phyloP scores from a whole-genome alignment of 1,140 invertebrate genomes.

The Megathymus violae region DNA sequence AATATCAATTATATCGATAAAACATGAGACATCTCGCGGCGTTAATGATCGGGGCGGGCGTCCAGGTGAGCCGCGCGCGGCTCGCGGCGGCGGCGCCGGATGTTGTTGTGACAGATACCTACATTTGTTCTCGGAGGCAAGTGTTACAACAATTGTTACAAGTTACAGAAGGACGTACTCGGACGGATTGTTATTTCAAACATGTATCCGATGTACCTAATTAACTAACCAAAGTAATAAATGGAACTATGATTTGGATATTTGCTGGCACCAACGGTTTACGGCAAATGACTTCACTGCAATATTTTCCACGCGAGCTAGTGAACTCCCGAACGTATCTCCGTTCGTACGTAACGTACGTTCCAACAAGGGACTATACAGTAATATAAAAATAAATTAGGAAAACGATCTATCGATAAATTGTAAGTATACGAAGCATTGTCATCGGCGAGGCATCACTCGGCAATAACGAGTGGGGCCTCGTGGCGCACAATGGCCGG shows the following conservation, averaged over 20 bases:
- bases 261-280: no score
- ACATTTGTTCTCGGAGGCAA: constrained; percentile 1
- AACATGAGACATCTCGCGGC: neutral
- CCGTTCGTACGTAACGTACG: no score
- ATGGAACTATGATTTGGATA: no score
- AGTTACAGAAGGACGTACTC: no score
- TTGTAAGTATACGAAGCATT: no score
- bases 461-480: constrained; percentile 57
- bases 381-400: neutral
- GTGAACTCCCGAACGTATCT: no score
- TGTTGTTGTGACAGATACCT: constrained; percentile 9
- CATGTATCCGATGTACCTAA: no score
- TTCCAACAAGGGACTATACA: no score
- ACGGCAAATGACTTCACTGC: neutral
- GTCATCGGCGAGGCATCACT: constrained; percentile 41
- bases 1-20: constrained; percentile 9
- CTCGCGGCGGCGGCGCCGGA: constrained; percentile 19
- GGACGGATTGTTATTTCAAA: no score
- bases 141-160: neutral
- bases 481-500: constrained; percentile 4
- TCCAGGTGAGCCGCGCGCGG: neutral
- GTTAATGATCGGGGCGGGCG: neutral
- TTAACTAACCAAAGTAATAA: no score
- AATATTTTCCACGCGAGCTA: no score
- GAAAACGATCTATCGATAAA: constrained; percentile 37